Evolutionary conservation across 2,888 invertebrate genomes (phyloP).

Genomic region (Thysanoteuthis rhombus): DNA sequence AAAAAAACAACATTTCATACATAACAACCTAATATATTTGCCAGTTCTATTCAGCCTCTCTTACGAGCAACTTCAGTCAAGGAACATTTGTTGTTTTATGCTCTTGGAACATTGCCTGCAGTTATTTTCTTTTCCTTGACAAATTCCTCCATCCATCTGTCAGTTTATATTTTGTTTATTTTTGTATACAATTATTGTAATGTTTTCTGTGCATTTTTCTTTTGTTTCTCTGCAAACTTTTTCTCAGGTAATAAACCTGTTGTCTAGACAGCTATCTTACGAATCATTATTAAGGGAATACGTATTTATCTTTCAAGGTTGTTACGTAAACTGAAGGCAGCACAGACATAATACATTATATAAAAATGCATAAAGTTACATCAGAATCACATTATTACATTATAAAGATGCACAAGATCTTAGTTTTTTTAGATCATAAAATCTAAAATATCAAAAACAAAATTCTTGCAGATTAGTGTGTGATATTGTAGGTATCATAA

Average conservation of each 20-base stretch:
- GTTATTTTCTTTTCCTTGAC: background rate
- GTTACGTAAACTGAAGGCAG: background rate
- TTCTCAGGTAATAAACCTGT: background rate
- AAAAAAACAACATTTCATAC: no score
- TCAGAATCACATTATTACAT: no score
- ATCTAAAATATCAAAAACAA: no score
- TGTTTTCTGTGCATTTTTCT: background rate
- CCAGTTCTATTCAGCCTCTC: background rate
- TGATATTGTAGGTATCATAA: no score
- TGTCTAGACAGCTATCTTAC: background rate
- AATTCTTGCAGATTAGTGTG: no score
- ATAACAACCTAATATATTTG: no score
- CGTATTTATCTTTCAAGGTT: background rate
- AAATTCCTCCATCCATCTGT: background rate
- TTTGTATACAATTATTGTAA: background rate
- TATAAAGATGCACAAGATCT: no score
- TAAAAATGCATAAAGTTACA: no score
- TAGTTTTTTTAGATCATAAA: no score
- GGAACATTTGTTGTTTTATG: background rate
- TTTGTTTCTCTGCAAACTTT: background rate
- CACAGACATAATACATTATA: no score
- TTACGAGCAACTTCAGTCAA: background rate
- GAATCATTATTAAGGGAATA: background rate
- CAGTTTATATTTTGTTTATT: background rate
- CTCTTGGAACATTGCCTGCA: background rate